phyloP scores from a whole-genome alignment of 1,140 invertebrate genomes.

The Acromyrmex echinatior region DNA sequence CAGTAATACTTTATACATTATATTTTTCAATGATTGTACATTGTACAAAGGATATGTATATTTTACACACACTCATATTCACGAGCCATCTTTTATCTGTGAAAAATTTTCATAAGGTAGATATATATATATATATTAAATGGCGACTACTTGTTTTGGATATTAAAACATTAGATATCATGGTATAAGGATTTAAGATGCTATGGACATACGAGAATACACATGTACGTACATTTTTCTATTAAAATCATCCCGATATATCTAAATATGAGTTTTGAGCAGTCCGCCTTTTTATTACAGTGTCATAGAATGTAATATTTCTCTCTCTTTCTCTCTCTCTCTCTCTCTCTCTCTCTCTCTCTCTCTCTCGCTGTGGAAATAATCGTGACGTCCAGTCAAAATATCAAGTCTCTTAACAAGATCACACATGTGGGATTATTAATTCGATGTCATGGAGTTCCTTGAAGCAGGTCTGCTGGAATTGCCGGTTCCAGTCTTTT shows the following conservation, averaged over 20 bases:
- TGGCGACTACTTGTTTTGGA: constrained; percentile 20
- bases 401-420: neutral
- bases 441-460: constrained; percentile 80
- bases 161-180: neutral
- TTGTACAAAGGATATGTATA: constrained; percentile 36
- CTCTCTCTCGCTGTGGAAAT: neutral
- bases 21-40: constrained; percentile 37
- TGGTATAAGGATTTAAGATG: constrained; percentile 25
- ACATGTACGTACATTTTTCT: neutral
- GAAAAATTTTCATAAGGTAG: constrained; percentile 24
- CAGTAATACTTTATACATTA: constrained; percentile 18
- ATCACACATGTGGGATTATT: constrained; percentile 53
- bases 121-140: neutral
- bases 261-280: constrained; percentile 52
- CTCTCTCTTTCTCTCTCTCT: neutral
- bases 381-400: constrained; percentile 19
- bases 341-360: neutral
- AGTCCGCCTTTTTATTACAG: constrained; percentile 47
- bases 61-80: constrained; percentile 25
- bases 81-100: constrained; percentile 19
- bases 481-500: constrained; percentile 79
- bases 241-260: constrained; percentile 10
- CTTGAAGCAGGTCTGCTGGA: constrained; percentile 83
- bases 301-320: constrained; percentile 23
- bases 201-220: constrained; percentile 9